Evolutionary conservation across 2,113 vertebrate species (phyloP).

Genomic region (Delphinus delphis): DNA sequence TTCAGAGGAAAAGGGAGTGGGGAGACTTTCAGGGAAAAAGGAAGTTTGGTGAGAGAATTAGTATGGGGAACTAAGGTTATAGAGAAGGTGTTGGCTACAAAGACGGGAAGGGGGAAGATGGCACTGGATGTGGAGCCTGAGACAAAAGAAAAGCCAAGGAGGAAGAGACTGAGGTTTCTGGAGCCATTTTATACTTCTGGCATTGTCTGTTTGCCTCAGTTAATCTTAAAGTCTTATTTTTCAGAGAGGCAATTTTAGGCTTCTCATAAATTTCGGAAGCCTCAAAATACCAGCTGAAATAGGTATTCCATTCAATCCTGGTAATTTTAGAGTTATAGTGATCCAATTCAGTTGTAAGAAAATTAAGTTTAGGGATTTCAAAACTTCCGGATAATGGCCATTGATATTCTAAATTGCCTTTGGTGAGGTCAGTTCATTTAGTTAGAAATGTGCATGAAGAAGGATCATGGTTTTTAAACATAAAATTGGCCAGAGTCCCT

Average conservation of each 20-base stretch:
- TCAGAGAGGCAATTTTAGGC: background rate
- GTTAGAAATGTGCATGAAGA: background rate
- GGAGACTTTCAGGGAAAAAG: background rate
- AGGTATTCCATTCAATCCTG: background rate
- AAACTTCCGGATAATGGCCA: background rate
- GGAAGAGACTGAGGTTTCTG: background rate
- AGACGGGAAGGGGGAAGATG: background rate
- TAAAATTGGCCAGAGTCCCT: background rate
- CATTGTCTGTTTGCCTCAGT: too few species aligned
- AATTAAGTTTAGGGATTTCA: background rate
- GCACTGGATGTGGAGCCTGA: background rate
- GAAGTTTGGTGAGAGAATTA: background rate
- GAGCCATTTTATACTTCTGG: background rate
- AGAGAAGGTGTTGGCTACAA: background rate
- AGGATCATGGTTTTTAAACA: background rate
- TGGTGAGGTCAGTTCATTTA: background rate
- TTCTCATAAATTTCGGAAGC: background rate
- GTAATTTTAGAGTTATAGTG: background rate
- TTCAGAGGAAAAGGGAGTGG: background rate
- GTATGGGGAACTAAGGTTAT: background rate
- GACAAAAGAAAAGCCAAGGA: background rate
- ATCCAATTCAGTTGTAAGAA: background rate
- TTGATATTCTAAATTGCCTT: background rate
- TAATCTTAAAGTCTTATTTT: background rate
- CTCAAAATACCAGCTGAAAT: background rate